Percentiles rank a stretch among this genome's conserved stretches.
Evolutionary conservation across 1,140 invertebrate genomes (phyloP).

Genomic region (Solen grandis): DNA sequence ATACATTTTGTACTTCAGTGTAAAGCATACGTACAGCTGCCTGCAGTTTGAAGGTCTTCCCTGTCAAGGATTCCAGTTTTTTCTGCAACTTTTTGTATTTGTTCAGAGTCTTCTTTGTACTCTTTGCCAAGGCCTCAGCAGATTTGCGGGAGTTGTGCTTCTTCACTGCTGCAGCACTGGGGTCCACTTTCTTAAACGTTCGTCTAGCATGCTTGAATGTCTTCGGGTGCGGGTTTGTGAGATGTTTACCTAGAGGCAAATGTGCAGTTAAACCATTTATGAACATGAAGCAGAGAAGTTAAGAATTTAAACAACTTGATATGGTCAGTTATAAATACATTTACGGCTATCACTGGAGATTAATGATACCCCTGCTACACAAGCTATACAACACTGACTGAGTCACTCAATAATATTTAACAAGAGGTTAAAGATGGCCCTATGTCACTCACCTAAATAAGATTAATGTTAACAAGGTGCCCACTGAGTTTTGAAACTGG

Average conservation of each 20-base stretch:
- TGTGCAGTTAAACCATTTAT: not conserved
- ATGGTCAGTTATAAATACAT: too few relatives aligned
- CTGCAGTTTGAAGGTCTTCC: conserved; percentile 23
- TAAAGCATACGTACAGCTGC: conserved; percentile 26
- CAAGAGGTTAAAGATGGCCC: too few relatives aligned
- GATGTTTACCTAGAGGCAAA: conserved; percentile 18
- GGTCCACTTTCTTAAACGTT: not conserved
- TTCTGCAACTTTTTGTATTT: conserved; percentile 14
- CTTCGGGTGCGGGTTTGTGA: conserved; percentile 34
- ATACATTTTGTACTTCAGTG: too few relatives aligned
- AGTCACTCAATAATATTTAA: too few relatives aligned
- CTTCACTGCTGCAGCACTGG: not conserved
- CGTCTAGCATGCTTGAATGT: conserved; percentile 31
- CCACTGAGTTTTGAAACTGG: too few relatives aligned
- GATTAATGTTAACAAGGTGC: too few relatives aligned
- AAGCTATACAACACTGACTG: too few relatives aligned
- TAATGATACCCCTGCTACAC: not conserved
- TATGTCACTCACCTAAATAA: too few relatives aligned
- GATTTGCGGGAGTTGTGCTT: conserved; percentile 25
- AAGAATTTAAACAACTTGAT: too few relatives aligned
- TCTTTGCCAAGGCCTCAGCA: not conserved
- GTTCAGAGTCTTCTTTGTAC: conserved; percentile 5
- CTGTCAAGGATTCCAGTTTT: conserved; percentile 27
- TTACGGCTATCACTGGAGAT: too few relatives aligned
- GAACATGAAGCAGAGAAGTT: not conserved